phyloP scores from a whole-genome alignment of 2,888 invertebrate species.

The Lithophane socia region DNA sequence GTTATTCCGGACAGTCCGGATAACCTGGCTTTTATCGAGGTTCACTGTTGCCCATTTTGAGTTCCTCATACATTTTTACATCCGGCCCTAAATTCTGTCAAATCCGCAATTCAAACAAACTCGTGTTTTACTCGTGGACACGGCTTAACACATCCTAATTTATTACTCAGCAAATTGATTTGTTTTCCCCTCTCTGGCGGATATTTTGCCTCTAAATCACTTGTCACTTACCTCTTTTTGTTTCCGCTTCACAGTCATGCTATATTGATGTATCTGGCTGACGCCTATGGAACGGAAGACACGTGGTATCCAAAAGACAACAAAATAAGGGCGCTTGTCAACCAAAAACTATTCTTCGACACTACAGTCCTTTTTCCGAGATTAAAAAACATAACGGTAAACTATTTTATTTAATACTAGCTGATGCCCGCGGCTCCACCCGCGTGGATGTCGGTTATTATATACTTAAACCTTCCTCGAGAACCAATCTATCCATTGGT shows the following conservation, averaged over 20 bases:
- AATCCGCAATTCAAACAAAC: slow-evolving; percentile 42
- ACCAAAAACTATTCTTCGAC: slow-evolving; percentile 90
- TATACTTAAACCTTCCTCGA: too few species aligned
- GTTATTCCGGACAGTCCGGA: not conserved
- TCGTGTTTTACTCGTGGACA: slow-evolving; percentile 25
- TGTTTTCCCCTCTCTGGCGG: slow-evolving; percentile 28
- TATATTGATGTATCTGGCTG: slow-evolving; percentile 87
- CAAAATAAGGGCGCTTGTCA: slow-evolving; percentile 86
- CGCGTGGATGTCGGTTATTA: too few species aligned
- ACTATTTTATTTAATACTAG: slow-evolving; percentile 53
- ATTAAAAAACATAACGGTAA: slow-evolving; percentile 83
- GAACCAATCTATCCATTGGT: too few species aligned
- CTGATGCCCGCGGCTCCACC: too few species aligned
- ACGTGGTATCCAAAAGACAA: slow-evolving; percentile 90
- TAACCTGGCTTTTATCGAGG: not conserved
- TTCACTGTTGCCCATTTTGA: slow-evolving; percentile 9
- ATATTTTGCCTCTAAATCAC: slow-evolving; percentile 44
- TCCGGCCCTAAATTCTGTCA: slow-evolving; percentile 36
- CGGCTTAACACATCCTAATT: slow-evolving; percentile 48
- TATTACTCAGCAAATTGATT: slow-evolving; percentile 46
- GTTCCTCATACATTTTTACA: not conserved
- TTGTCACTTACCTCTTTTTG: slow-evolving; percentile 37
- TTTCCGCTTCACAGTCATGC: slow-evolving; percentile 82
- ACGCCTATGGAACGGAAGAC: slow-evolving; percentile 89
- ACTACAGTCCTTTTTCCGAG: slow-evolving; percentile 84